Evolutionary conservation across 2,113 vertebrate species (phyloP), one percentile per base, ranked within the genome.

Genomic region (Colinus virginianus): DNA sequence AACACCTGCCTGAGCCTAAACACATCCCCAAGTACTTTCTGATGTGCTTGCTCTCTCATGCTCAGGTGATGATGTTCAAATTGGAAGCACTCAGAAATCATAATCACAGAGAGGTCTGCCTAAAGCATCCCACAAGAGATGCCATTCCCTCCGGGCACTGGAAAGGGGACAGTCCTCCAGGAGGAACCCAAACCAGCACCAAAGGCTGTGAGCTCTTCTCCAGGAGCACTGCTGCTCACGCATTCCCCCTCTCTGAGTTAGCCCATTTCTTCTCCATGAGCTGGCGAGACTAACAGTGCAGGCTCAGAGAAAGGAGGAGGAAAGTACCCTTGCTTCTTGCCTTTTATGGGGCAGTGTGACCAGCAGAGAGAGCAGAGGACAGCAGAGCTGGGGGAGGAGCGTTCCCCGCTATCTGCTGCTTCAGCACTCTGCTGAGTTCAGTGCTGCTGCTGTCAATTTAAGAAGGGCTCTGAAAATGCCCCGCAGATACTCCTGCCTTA

Each of bases 271-370:
- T 59, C 32, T 22, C 46, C 74, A 18, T 28, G 77, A 82, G 51
- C 22, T 8, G 15, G 7, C 34, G 74, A 40, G 56, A 30, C 32
- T 36, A 86, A 40, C 7, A 4, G 66, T 80, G 26, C 38, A 66
- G 43, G 46, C 59, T 51, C 9, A 63, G 61, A 67, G 78, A 61
- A 56, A 69, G 58, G 70, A 83, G 68, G 45, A 96, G 80, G 77
- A 62, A 81, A 87, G 76, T 7, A 25, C 34, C 16, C 83, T 84
- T 74, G 22, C 45, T 83, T 88, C 68, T 96, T 93, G 90, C 79
- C 83, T 94, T 96, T 92, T 91, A 78, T 80, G 89, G 90, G 87
- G 66, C 61, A 94, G 36, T 5, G 40, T 83, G 94, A 43, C 70
- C 78, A 80, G 74, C 1, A 13, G 68, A 62, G 59, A 13, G 63